phyloP scores from a whole-genome alignment of 2,888 invertebrate species.

The Lottia gigantea region DNA sequence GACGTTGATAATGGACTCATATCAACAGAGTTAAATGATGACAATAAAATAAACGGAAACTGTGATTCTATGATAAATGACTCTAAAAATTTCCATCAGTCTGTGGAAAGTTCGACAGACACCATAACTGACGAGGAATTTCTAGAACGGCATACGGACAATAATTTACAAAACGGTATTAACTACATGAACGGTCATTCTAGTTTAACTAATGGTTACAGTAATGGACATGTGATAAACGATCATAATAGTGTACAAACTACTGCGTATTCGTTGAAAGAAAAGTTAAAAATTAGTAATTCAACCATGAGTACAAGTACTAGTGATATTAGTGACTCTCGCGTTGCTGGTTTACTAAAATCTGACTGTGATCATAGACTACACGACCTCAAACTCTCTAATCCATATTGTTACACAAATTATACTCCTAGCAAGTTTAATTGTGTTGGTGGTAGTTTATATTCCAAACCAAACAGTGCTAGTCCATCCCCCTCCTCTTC shows the following conservation, averaged over 20 bases:
- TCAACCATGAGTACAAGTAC: conserved; percentile 65
- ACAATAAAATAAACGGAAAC: conserved; percentile 16
- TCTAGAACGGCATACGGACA: conserved; percentile 17
- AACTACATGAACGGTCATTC: conserved; percentile 16
- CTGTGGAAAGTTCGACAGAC: conserved; percentile 73
- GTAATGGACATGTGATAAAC: conserved; percentile 7
- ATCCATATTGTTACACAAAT: background rate
- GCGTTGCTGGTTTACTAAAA: conserved; percentile 34
- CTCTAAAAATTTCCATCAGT: conserved; percentile 43
- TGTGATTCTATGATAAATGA: conserved; percentile 11
- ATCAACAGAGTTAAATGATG: conserved; percentile 8
- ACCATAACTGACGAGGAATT: conserved; percentile 66
- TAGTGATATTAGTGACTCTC: conserved; percentile 62
- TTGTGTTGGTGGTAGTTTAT: background rate
- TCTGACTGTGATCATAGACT: conserved; percentile 7
- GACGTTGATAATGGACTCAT: conserved; percentile 13
- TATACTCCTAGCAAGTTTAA: background rate
- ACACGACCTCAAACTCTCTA: conserved; percentile 8
- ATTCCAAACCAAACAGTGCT: conserved; percentile 16
- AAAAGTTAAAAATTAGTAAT: conserved; percentile 31
- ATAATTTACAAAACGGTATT: conserved; percentile 15
- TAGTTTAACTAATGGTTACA: conserved; percentile 3
- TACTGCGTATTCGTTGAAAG: conserved; percentile 28
- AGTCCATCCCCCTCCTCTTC: conserved; percentile 38
- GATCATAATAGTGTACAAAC: background rate